Percentiles rank a stretch among this genome's conserved stretches.
Conservation (phyloP, 2,888 invertebrate species). For the Drosophila subquinaria region DNA sequence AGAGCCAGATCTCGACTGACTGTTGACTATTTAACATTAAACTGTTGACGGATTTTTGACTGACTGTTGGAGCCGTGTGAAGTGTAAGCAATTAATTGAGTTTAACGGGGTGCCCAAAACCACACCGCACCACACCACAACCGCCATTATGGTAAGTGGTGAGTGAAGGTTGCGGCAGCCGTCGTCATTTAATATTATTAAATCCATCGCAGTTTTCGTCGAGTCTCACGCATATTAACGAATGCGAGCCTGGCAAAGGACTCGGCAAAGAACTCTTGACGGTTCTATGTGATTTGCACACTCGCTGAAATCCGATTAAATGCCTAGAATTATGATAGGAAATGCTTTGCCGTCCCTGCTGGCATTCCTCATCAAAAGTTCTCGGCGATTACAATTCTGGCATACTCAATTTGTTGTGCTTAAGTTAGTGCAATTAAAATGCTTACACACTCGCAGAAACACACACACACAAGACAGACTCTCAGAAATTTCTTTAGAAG, state of each 20-base stretch:
- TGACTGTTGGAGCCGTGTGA: conserved; percentile 36
- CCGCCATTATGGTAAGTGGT: conserved; percentile 57
- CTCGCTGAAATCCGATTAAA: conserved; percentile 70
- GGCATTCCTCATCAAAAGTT: conserved; percentile 24
- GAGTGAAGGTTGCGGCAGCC: conserved; percentile 42
- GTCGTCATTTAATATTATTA: conserved; percentile 68
- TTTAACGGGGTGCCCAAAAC: conserved; percentile 49
- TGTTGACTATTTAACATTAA: conserved; percentile 20
- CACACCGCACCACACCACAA: conserved; percentile 22
- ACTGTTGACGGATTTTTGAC: conserved; percentile 34
- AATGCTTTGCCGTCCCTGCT: conserved; percentile 49
- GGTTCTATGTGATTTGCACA: conserved; percentile 44
- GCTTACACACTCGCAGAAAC: conserved; percentile 16
- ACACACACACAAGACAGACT: conserved; percentile 10
- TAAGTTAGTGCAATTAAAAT: conserved; percentile 71
- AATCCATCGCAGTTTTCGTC: conserved; percentile 44
- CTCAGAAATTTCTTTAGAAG: conserved; percentile 11
- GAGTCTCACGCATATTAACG: conserved; percentile 44
- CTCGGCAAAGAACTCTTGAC: conserved; percentile 4
- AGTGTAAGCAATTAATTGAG: conserved; percentile 63
- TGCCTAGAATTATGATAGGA: conserved; percentile 55
- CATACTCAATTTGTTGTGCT: conserved; percentile 28
- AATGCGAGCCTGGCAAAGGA: conserved; percentile 13
- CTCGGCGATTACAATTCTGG: conserved; percentile 6
- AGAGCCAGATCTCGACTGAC: not conserved